Evolutionary conservation across 2,113 vertebrate genomes (phyloP).

Genomic region (Willisornis vidua): DNA sequence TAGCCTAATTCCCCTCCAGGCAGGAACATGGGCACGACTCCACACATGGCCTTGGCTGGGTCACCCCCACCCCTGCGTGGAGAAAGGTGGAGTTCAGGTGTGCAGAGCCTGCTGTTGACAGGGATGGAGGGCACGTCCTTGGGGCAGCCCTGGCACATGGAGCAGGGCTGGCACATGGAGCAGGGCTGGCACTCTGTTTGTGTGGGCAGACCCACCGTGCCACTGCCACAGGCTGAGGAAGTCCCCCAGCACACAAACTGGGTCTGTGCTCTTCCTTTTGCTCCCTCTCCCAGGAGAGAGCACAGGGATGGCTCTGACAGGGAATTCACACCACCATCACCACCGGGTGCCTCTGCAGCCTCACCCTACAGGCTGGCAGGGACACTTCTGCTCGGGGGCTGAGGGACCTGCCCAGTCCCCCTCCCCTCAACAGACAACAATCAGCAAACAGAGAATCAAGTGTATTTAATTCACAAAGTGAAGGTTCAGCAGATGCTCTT

Average conservation of each 20-base stretch:
- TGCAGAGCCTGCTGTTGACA: rapidly evolving
- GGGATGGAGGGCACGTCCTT: rapidly evolving
- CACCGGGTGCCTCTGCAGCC: rapidly evolving
- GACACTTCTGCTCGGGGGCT: rapidly evolving
- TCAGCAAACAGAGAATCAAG: rapidly evolving
- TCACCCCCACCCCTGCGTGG: rapidly evolving
- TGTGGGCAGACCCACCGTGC: not conserved
- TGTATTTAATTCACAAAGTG: not conserved
- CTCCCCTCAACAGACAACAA: not conserved
- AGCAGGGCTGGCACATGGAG: rapidly evolving
- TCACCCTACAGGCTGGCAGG: not conserved
- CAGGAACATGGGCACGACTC: rapidly evolving
- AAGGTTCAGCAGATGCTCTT: not conserved
- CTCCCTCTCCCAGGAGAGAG: not conserved
- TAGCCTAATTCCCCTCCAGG: not conserved
- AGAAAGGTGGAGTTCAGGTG: not conserved
- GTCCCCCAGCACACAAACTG: not conserved
- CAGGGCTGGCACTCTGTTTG: not conserved
- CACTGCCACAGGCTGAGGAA: rapidly evolving
- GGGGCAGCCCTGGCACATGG: rapidly evolving
- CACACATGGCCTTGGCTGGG: rapidly evolving
- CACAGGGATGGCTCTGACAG: rapidly evolving
- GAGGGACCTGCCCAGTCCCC: not conserved
- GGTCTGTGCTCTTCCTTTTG: not conserved
- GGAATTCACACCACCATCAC: rapidly evolving